These are phyloP conservation scores for Tetragnatha montana DNA, from an alignment of 2,888 invertebrate genomes.

Conservation along the genomic window DNA sequence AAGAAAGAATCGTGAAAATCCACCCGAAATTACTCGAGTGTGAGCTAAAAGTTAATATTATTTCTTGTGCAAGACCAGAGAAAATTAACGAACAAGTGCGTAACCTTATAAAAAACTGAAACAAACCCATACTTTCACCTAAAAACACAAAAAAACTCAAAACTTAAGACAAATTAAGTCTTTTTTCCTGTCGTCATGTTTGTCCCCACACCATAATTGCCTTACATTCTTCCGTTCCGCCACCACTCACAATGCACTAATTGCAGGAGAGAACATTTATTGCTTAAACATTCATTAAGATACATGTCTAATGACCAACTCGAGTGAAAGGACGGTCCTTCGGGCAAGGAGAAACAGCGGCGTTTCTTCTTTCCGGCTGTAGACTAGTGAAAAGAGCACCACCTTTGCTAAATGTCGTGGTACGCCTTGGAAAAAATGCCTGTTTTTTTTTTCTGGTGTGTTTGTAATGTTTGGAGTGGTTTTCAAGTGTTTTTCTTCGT, in stretches of 20 bases:
- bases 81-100: too few species aligned
- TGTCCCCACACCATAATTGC: too few species aligned
- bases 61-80: too few species aligned
- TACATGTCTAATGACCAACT: constrained; percentile 24
- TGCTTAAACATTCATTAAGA: constrained; percentile 22
- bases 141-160: too few species aligned
- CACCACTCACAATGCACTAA: background rate
- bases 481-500: background rate
- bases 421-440: constrained; percentile 12
- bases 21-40: too few species aligned
- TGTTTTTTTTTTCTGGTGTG: background rate
- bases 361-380: background rate
- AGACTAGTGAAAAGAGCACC: constrained; percentile 10
- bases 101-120: too few species aligned
- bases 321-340: background rate
- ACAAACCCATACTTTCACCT: too few species aligned
- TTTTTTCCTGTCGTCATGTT: too few species aligned
- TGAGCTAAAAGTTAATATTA: too few species aligned
- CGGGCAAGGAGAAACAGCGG: background rate
- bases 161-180: too few species aligned
- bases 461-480: background rate
- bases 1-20: too few species aligned
- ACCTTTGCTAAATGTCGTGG: constrained; percentile 42
- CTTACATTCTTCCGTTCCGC: too few species aligned
- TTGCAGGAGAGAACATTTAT: constrained; percentile 2